Base-by-base conservation (phyloP, 2,797 vertebrate genomes). In the Neosalanx taihuensis region DNA sequence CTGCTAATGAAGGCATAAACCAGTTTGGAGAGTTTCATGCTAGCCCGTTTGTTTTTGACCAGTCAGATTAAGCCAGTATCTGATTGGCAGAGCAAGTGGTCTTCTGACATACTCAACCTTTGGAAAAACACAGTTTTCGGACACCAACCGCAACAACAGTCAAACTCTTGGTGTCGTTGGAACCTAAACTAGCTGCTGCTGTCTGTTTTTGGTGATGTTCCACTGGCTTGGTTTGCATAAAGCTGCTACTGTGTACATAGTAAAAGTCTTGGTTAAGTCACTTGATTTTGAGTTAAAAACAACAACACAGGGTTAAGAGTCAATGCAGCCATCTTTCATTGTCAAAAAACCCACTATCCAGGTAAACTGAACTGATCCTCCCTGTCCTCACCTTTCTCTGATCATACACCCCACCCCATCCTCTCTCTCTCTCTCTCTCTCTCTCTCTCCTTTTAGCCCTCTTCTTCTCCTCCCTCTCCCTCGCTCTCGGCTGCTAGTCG, bases 1-100 rank as follows among this genome's bases (percentile, higher is more conserved):
- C 33, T 75, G 76, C 88, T 91, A 93, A 93, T 92, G 91, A 93
- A 92, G 88, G 83, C 85, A 91, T 90, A 90, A 93, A 93, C 89
- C 75, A 67, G 72, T 72, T 68, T 77, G 53, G 3, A 73, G 80
- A 64, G 70, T 82, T 86, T 85, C 79, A 67, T 84, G 82, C 88
- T 92, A 86, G 89, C 85, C 77, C 80, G 35, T 88, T 91, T 91
- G 86, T 91, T 90, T 91, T 79, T 79, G 78, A 84, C 84, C 88
- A 78, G 60, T 90, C 58, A 0, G 70, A 84, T 79, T 84, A 82
- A 88, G 87, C 86, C 86, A 79, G 67, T 6, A 53, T 82, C 78
- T 86, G 82, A 87, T 85, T 89, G 82, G 84, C 67, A 79, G 29
- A 29, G 51, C 77, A 79, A 85, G 85, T 82, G 72, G 80, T 80